Percentiles rank a stretch among this genome's conserved stretches.
phyloP scores from a whole-genome alignment of 1,140 invertebrate genomes.

The Zaprionus ghesquierei region DNA sequence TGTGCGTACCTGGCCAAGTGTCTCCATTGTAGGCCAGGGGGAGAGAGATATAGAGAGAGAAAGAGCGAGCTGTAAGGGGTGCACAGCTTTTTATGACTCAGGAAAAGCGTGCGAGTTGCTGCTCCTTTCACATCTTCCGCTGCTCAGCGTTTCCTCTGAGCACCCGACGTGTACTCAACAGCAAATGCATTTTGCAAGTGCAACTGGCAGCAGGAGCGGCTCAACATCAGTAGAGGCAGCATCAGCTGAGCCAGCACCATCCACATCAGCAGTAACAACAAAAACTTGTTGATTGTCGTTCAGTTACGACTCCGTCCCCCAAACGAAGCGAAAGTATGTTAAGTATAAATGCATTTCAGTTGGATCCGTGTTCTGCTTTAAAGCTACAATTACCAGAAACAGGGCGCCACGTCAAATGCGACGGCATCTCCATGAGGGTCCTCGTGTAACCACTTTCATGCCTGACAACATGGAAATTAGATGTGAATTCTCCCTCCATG shows the following conservation, averaged over 20 bases:
- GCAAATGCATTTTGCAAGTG: slow-evolving; percentile 54
- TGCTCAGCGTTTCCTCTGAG: slow-evolving; percentile 32
- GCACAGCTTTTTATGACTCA: slow-evolving; percentile 31
- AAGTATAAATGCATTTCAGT: slow-evolving; percentile 46
- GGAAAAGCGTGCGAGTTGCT: slow-evolving; percentile 32
- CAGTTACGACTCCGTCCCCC: slow-evolving; percentile 22
- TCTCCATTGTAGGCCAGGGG: background rate
- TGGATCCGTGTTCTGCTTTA: slow-evolving; percentile 27
- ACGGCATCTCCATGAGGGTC: background rate
- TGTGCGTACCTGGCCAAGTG: slow-evolving; percentile 13
- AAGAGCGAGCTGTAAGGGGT: background rate
- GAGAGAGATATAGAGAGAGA: too few species aligned
- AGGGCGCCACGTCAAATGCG: slow-evolving; percentile 4
- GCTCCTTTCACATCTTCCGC: slow-evolving; percentile 49
- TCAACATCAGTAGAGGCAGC: background rate
- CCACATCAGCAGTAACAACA: slow-evolving; percentile 32
- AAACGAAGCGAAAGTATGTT: slow-evolving; percentile 44
- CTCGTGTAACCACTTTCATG: slow-evolving; percentile 9
- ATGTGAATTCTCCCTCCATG: background rate
- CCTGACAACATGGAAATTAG: slow-evolving; percentile 39
- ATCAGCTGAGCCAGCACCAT: background rate
- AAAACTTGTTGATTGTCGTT: slow-evolving; percentile 65
- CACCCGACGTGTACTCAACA: slow-evolving; percentile 30
- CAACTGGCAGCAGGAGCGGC: slow-evolving; percentile 18
- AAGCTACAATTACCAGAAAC: slow-evolving; percentile 38